Evolutionary conservation across 2,888 invertebrate species (phyloP), one percentile per base, ranked within the genome.

Genomic region (Ophion obscuratus): DNA sequence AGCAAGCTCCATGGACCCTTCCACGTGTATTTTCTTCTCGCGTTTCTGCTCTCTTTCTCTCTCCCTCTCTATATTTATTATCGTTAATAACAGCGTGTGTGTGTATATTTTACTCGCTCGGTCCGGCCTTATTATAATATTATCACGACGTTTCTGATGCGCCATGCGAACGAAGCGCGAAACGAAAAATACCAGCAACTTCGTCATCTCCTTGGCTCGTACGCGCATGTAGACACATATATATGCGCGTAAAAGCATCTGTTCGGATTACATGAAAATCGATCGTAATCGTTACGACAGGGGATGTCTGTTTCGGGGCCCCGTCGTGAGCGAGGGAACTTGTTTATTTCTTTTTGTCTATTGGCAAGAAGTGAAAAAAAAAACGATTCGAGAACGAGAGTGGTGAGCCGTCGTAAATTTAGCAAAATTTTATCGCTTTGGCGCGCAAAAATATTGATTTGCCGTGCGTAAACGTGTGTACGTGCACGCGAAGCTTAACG

Each of bases 1-100:
- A 81, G 68, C 70, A 75, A 75, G 40, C 62, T 62, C 62, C 61
- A 70, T 17, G 64, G 4, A 59, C 31, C 67, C 53, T 36, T 53
- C 1, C 47, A 4, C 73, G 53, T 67, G 59, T 73, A 61, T 66
- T 81, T 77, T 83, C 68, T 17, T 71, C 70, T 71, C 70, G 44
- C 40, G 59, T 61, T 78, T 70, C 78, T 78, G 40, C 61, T 47
- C 67, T 83, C 79, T 88, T 85, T 88, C 88, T 87, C 87, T 90
- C 89, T 87, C 70, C 87, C 86, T 90, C 89, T 87, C 88, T 86
- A 57, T 88, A 90, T 88, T 87, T 88, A 89, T 89, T 89, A 89
- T 88, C 84, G 79, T 88, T 88, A 86, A 77, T 88, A 83, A 86
- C 81, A 66, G 78, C 17, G 77, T 70, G 74, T 84, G 59, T 70